Evolutionary conservation across 2,888 invertebrate species (phyloP).

Genomic region (Acanthosepion pharaonis): DNA sequence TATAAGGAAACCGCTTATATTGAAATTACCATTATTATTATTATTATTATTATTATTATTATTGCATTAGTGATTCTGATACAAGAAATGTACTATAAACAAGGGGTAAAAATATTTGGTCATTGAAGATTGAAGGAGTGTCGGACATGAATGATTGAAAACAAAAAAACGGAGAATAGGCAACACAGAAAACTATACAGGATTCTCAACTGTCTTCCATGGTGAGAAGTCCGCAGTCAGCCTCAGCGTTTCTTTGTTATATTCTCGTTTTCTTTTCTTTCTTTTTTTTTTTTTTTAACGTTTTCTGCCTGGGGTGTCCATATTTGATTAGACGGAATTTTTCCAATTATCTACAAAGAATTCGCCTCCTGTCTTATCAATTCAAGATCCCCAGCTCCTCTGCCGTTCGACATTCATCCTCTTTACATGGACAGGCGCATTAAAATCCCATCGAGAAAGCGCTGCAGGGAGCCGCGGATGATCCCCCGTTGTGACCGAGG

Average conservation of each 20-base stretch:
- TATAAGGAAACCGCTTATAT: too few relatives aligned
- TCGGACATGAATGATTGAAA: background rate
- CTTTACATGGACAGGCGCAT: background rate
- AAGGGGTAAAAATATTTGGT: too few relatives aligned
- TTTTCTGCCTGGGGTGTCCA: background rate
- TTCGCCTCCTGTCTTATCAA: background rate
- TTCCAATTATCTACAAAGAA: background rate
- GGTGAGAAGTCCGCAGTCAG: background rate
- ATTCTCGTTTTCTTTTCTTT: background rate
- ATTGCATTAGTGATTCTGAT: too few relatives aligned
- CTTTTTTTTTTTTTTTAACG: background rate
- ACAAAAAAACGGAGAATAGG: background rate
- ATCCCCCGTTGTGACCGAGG: background rate
- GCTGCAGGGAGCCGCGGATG: background rate
- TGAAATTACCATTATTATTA: too few relatives aligned
- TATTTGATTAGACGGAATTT: background rate
- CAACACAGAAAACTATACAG: background rate
- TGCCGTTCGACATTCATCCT: background rate
- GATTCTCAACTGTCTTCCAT: background rate
- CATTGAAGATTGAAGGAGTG: too few relatives aligned
- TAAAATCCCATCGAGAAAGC: slow-evolving; percentile 33
- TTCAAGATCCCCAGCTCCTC: background rate
- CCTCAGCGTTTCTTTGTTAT: background rate
- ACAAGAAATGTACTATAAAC: too few relatives aligned
- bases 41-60: too few relatives aligned